Base-by-base conservation (phyloP, 2,888 invertebrate species). In the Rhodophaea formosa region DNA sequence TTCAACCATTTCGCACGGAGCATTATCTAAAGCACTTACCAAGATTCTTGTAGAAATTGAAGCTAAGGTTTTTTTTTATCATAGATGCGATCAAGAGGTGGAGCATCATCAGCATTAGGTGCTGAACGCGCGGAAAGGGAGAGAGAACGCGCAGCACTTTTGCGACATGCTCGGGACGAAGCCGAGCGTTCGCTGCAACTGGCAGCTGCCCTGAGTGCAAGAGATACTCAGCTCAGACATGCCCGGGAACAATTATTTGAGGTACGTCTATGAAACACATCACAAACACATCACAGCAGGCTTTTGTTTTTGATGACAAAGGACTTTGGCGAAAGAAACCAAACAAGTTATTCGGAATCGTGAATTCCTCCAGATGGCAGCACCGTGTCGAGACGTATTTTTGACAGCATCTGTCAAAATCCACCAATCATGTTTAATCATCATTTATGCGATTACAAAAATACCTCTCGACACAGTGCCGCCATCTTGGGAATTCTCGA, bases 161-260 rank as follows among this genome's bases (percentile, higher is more conserved):
- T 97, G 57, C 94, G 97, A 69, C 97, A 97, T 77, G 98, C 97
- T 0, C 92, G 97, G 44, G 97, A 98, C 75, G 97, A 98, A 74
- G 96, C 97, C 0, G 97, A 98, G 81, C 92, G 97, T 60, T 96
- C 97, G 23, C 92, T 97, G 61, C 94, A 96, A 59, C 92, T 98
- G 46, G 97, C 97, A 7, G 96, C 97, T 8, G 97, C 97, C 71
- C 93, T 98, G 23, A 97, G 96, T 74, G 95, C 96, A 45, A 94
- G 97, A 69, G 98, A 98, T 76, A 93, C 96, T 61, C 96, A 97
- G 80, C 92, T 98, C 58, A 94, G 96, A 72, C 96, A 97, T 72
- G 94, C 97, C 51, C 95, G 97, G 75, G 95, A 96, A 72, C 97
- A 97, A 79, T 91, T 98, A 58, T 94, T 95, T 79, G 96, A 97